phyloP scores from a whole-genome alignment of 2,113 vertebrate genomes.

The Motacilla alba region DNA sequence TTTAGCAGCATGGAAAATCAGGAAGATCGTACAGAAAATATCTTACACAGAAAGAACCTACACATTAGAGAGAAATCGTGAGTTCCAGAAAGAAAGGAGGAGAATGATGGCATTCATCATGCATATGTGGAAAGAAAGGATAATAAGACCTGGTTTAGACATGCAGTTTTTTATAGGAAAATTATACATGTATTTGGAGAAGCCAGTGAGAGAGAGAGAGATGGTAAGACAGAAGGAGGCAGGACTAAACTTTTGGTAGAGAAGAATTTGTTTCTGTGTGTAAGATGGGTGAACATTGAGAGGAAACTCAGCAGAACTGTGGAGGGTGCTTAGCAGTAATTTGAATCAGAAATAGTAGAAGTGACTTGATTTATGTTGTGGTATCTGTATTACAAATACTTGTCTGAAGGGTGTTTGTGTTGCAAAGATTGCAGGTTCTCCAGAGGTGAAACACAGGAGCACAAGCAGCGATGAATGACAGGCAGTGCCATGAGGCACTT shows the following conservation, averaged over 20 bases:
- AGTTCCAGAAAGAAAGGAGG: not conserved
- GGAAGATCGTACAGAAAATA: not conserved
- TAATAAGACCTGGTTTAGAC: not conserved
- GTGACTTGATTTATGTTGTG: not conserved
- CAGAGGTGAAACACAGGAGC: not conserved
- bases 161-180: not conserved
- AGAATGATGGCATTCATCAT: not conserved
- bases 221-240: not conserved
- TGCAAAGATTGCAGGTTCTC: not conserved
- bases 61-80: not conserved
- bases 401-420: not conserved
- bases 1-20: not conserved
- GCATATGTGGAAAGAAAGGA: not conserved
- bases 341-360: not conserved
- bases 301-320: not conserved
- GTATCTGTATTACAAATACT: not conserved
- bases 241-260: not conserved
- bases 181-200: not conserved
- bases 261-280: not conserved
- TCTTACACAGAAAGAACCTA: not conserved
- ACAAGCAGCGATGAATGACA: not conserved
- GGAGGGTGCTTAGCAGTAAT: not conserved
- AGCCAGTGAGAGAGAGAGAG: not conserved
- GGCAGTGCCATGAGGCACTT: not conserved
- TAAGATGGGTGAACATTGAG: not conserved